Evolutionary conservation across 2,113 vertebrate species (phyloP).

Genomic region (Murina feae): DNA sequence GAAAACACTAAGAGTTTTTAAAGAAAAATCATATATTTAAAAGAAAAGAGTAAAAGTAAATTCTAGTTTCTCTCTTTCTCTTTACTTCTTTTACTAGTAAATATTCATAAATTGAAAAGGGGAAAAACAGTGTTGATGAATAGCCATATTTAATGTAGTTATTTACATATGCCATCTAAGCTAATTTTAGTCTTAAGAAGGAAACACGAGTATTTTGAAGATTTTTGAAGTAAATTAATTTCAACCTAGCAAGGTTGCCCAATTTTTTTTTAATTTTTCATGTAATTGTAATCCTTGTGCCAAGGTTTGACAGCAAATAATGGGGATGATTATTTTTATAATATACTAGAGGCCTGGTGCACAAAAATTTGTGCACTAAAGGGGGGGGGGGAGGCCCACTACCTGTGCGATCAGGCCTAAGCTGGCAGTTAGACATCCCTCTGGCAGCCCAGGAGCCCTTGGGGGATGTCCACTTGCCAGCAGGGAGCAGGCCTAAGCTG

Average conservation of each 20-base stretch:
- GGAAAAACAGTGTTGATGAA: neutral
- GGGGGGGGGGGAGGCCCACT: too few species aligned
- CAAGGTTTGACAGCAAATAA: neutral
- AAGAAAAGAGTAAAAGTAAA: neutral
- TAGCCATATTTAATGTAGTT: neutral
- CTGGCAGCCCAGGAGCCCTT: too few species aligned
- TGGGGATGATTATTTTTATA: neutral
- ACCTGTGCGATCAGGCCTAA: too few species aligned
- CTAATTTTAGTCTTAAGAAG: neutral
- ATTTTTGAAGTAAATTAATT: neutral
- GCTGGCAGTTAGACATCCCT: too few species aligned
- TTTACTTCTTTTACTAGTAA: neutral
- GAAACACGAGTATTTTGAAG: neutral
- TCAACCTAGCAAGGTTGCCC: neutral
- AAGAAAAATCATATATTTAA: neutral
- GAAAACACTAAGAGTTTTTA: neutral
- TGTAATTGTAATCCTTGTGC: neutral
- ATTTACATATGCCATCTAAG: neutral
- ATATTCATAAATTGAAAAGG: slow-evolving; percentile 6
- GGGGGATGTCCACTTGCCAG: too few species aligned
- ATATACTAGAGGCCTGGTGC: too few species aligned
- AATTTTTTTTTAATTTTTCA: neutral
- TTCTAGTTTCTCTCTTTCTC: neutral
- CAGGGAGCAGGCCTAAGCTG: too few species aligned
- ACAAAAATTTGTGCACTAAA: too few species aligned